Conservation (phyloP, 1,140 invertebrate genomes). For the Drosophila murphyi region DNA sequence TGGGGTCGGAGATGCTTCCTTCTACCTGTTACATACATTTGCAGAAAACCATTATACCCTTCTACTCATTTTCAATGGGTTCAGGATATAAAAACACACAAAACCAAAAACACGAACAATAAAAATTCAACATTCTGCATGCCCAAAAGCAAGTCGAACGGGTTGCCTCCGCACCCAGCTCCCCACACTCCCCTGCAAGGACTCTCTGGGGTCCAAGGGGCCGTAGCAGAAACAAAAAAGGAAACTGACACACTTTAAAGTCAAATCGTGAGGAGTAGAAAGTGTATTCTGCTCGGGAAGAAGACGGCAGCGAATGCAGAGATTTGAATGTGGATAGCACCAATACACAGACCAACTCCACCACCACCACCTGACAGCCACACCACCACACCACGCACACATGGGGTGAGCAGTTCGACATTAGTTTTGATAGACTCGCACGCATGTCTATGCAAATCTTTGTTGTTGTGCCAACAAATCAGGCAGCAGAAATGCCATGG, state of each 20-base stretch:
- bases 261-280: conserved; percentile 27
- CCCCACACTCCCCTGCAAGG: neutral
- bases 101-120: conserved; percentile 68
- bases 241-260: conserved; percentile 75
- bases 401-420: conserved; percentile 25
- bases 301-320: conserved; percentile 29
- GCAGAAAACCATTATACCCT: no score
- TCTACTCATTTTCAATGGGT: no score
- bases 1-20: no score
- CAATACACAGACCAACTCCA: no score
- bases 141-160: conserved; percentile 51
- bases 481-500: conserved; percentile 50
- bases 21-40: no score
- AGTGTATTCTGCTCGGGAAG: conserved; percentile 52
- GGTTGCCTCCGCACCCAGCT: conserved; percentile 11
- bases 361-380: neutral
- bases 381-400: neutral
- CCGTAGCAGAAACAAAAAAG: neutral
- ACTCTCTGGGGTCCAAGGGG: conserved; percentile 10
- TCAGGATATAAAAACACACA: no score
- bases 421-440: conserved; percentile 79
- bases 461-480: conserved; percentile 70
- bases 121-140: conserved; percentile 77
- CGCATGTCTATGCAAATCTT: conserved; percentile 57
- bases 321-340: conserved; percentile 21